Evolutionary conservation across 2,113 vertebrate species (phyloP).

Genomic region (Dinomys branickii): DNA sequence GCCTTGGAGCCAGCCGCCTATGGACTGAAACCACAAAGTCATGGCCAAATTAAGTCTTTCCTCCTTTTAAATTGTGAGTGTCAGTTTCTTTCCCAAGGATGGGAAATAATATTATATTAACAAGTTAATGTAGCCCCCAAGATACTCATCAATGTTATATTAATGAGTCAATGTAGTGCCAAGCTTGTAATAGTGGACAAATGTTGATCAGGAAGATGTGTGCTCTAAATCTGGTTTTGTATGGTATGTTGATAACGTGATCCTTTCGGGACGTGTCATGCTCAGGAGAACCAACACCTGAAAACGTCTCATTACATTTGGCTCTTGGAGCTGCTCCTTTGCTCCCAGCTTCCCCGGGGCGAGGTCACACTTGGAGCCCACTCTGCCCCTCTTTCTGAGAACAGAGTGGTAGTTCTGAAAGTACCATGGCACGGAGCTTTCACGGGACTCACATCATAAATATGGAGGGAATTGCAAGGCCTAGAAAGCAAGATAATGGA

Average conservation of each 20-base stretch:
- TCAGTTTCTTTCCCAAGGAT: not conserved
- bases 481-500: not conserved
- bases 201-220: not conserved
- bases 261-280: not conserved
- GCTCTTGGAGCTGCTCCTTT: not conserved
- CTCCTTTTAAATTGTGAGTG: not conserved
- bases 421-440: not conserved
- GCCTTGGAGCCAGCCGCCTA: not conserved
- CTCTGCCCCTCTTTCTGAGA: not conserved
- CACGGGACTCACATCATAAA: not conserved
- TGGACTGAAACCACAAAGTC: not conserved
- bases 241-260: not conserved
- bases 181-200: not conserved
- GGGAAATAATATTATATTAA: not conserved
- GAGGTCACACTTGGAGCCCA: not conserved
- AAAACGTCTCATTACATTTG: not conserved
- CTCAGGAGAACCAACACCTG: not conserved
- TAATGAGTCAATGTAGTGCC: not conserved
- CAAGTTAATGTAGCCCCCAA: not conserved
- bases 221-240: not conserved
- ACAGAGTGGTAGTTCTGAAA: conserved; percentile 34
- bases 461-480: not conserved
- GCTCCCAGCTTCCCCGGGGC: not conserved
- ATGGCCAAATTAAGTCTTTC: not conserved
- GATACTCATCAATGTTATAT: not conserved